These are phyloP conservation scores for Neuroterus valhalla DNA, from an alignment of 1,140 invertebrate species.

Conservation along the genomic window DNA sequence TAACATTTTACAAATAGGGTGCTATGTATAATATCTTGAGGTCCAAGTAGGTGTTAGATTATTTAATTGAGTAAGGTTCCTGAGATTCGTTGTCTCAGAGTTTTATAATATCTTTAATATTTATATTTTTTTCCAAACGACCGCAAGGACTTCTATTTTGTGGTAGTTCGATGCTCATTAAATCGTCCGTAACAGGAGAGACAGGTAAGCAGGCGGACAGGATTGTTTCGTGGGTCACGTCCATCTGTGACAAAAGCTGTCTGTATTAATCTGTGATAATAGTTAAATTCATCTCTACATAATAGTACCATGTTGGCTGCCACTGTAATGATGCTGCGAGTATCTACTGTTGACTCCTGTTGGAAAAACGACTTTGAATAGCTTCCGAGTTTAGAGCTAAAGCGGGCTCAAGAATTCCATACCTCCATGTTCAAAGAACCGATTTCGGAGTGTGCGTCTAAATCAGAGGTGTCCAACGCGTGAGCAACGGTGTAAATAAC, in stretches of 20 bases:
- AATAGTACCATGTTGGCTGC: constrained; percentile 61
- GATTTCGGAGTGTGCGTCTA: too few species aligned
- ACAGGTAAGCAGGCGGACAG: constrained; percentile 53
- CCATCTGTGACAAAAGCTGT: constrained; percentile 67
- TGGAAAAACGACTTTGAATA: constrained; percentile 33
- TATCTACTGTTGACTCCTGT: constrained; percentile 55
- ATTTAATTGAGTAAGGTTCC: constrained; percentile 43
- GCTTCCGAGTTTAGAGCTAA: constrained; percentile 17
- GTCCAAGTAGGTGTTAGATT: constrained; percentile 47
- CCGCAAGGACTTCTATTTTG: constrained; percentile 9
- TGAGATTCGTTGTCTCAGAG: constrained; percentile 40
- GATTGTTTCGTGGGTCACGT: constrained; percentile 59
- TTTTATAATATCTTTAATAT: neutral
- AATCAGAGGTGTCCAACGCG: too few species aligned
- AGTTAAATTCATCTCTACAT: constrained; percentile 64
- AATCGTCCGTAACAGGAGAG: constrained; percentile 47
- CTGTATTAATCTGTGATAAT: constrained; percentile 74
- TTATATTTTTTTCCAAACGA: neutral
- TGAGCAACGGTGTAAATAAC: too few species aligned
- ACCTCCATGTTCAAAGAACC: constrained; percentile 12
- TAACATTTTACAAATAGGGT: constrained; percentile 53
- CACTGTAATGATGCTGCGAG: constrained; percentile 63
- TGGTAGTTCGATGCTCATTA: constrained; percentile 21
- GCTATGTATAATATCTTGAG: constrained; percentile 47
- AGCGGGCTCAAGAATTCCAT: constrained; percentile 30